Percentiles rank a stretch among this genome's conserved stretches.
phyloP scores from a whole-genome alignment of 2,113 vertebrate genomes.

The Dipodomys stephensi region DNA sequence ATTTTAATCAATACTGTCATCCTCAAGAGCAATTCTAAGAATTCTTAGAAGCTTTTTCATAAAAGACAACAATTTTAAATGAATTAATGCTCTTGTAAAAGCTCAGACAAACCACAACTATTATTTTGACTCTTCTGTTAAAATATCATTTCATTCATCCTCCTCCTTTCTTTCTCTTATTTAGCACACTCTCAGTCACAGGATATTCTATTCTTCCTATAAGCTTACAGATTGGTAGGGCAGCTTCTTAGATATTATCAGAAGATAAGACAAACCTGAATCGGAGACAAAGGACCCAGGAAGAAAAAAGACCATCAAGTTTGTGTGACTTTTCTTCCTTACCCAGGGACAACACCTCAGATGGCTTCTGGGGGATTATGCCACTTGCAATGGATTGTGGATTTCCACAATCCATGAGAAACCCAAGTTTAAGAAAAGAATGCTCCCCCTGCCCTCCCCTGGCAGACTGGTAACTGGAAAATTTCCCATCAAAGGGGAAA shows the following conservation, averaged over 20 bases:
- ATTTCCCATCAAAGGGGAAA: not conserved
- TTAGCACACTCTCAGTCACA: not conserved
- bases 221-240: not conserved
- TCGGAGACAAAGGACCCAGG: not conserved
- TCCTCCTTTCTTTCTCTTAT: not conserved
- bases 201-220: not conserved
- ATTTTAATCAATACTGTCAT: slow-evolving; percentile 9
- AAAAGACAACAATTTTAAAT: slow-evolving; percentile 17
- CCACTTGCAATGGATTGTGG: not conserved
- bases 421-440: not conserved
- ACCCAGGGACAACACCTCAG: fast-evolving
- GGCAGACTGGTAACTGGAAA: not conserved
- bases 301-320: not conserved
- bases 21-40: not conserved
- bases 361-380: not conserved
- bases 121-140: not conserved
- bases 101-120: not conserved
- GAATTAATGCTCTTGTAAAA: not conserved
- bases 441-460: too few species aligned
- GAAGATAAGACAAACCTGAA: not conserved
- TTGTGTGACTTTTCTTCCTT: not conserved
- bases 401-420: not conserved
- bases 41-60: not conserved
- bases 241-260: not conserved
- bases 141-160: slow-evolving; percentile 7